Evolutionary conservation across 2,888 invertebrate genomes (phyloP).

Genomic region (Lithophane socia): DNA sequence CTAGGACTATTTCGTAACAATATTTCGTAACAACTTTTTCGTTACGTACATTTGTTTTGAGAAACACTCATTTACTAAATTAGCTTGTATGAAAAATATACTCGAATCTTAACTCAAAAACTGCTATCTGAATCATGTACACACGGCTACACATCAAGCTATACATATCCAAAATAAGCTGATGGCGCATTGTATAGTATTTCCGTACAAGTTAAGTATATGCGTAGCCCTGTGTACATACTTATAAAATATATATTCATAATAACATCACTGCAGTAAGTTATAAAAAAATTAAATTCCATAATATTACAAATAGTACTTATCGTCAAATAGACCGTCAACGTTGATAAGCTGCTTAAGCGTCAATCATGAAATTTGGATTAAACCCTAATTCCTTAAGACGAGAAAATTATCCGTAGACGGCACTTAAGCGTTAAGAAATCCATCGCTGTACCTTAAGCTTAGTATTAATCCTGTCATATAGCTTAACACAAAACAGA

Average conservation of each 20-base stretch:
- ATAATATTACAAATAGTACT: slow-evolving; percentile 8
- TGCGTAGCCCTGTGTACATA: no score
- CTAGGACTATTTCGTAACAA: no score
- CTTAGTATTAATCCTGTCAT: neutral
- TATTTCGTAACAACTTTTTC: no score
- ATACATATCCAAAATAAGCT: no score
- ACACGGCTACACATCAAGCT: no score
- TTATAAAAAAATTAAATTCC: slow-evolving; percentile 5
- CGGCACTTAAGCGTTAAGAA: slow-evolving; percentile 27
- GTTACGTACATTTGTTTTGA: no score
- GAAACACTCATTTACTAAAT: no score
- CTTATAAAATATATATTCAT: neutral
- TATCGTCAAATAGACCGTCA: slow-evolving; percentile 15
- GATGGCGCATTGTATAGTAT: no score
- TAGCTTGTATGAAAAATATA: neutral
- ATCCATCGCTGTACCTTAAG: slow-evolving; percentile 15
- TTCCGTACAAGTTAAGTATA: no score
- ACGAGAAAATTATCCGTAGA: slow-evolving; percentile 36
- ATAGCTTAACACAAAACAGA: neutral
- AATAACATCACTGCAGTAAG: neutral
- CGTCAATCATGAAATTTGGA: slow-evolving; percentile 54
- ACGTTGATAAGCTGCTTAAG: slow-evolving; percentile 49
- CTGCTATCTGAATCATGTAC: neutral
- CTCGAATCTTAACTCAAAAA: neutral
- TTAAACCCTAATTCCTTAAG: slow-evolving; percentile 49